Evolutionary conservation across 2,888 invertebrate species (phyloP).

Genomic region (Limulus polyphemus): DNA sequence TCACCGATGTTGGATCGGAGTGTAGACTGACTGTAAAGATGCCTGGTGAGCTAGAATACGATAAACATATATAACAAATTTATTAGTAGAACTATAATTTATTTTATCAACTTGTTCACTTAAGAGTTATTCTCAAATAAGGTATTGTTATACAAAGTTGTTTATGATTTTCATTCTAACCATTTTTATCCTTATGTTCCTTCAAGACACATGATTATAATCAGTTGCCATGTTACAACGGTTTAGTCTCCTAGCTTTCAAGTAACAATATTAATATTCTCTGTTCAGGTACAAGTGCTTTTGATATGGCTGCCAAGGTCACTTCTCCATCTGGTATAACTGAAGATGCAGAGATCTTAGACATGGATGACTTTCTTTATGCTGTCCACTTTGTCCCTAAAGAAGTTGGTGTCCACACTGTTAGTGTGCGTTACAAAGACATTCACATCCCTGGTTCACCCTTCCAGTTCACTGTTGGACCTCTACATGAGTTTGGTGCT

Average conservation of each 20-base stretch:
- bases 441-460: constrained; percentile 97
- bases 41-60: constrained; percentile 52
- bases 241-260: too few relatives aligned
- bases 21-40: constrained; percentile 86
- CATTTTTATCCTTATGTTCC: too few relatives aligned
- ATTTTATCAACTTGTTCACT: too few relatives aligned
- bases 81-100: too few relatives aligned
- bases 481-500: constrained; percentile 81
- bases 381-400: constrained; percentile 87
- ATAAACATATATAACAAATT: too few relatives aligned
- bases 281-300: constrained; percentile 65
- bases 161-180: too few relatives aligned
- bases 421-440: constrained; percentile 92
- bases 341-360: constrained; percentile 75
- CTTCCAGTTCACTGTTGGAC: constrained; percentile 98
- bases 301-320: constrained; percentile 82
- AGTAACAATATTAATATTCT: too few relatives aligned
- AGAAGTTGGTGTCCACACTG: constrained; percentile 91
- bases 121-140: too few relatives aligned
- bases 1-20: constrained; percentile 90
- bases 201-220: too few relatives aligned
- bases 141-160: too few relatives aligned
- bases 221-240: too few relatives aligned
- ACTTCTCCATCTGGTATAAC: constrained; percentile 87
- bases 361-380: constrained; percentile 76